Percentiles rank a stretch among this genome's conserved stretches.
These are phyloP conservation scores for Hylaeus anthracinus DNA, from an alignment of 1,140 invertebrate genomes.

Conservation along the genomic window DNA sequence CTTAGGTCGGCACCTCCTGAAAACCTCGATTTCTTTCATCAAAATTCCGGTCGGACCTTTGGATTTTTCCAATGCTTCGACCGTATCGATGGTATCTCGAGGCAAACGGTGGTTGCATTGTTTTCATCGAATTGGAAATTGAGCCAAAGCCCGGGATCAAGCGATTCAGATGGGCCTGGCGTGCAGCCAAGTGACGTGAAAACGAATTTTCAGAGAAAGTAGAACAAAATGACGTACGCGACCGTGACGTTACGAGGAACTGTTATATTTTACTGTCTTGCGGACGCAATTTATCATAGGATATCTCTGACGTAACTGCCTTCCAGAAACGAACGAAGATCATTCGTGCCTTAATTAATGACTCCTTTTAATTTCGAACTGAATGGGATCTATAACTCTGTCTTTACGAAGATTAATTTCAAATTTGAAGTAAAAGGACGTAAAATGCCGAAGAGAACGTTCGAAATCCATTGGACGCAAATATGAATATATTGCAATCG, in stretches of 20 bases:
- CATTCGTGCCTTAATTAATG: neutral
- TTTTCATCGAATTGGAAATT: slow-evolving; percentile 29
- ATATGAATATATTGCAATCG: too few species aligned
- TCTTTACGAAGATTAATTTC: too few species aligned
- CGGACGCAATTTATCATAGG: slow-evolving; percentile 24
- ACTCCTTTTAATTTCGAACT: too few species aligned
- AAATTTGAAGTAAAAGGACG: too few species aligned
- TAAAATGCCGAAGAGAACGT: too few species aligned
- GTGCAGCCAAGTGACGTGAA: slow-evolving; percentile 50
- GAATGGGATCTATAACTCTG: neutral
- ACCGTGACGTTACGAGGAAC: slow-evolving; percentile 21
- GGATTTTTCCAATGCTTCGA: neutral
- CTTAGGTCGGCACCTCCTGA: neutral
- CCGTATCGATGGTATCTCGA: neutral
- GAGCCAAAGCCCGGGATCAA: slow-evolving; percentile 14
- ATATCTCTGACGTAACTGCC: slow-evolving; percentile 17
- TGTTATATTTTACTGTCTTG: slow-evolving; percentile 43
- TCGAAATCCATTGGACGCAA: too few species aligned
- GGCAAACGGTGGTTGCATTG: neutral
- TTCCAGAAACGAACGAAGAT: too few species aligned
- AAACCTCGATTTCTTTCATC: neutral
- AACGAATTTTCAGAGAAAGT: slow-evolving; percentile 60
- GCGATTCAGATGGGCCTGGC: slow-evolving; percentile 36
- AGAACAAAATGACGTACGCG: slow-evolving; percentile 55
- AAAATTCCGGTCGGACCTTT: neutral